These are phyloP conservation scores for Meghimatium bilineatum DNA, from an alignment of 2,888 invertebrate genomes.

Conservation along the genomic window DNA sequence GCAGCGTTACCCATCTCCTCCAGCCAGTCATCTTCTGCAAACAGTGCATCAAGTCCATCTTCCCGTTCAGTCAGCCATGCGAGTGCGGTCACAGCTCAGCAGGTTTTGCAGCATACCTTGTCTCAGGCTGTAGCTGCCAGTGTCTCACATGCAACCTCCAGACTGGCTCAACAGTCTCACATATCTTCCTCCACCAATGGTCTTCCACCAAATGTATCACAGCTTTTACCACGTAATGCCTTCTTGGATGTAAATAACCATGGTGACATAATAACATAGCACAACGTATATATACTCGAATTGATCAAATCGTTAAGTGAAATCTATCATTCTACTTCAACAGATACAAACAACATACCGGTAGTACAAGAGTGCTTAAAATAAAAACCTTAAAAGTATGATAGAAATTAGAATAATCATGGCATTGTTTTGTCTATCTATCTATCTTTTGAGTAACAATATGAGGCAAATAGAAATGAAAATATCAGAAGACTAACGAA, in stretches of 20 bases:
- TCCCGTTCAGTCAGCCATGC: slow-evolving; percentile 51
- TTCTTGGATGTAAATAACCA: slow-evolving; percentile 42
- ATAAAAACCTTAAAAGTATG: too few species aligned
- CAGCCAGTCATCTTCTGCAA: slow-evolving; percentile 50
- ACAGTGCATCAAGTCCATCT: slow-evolving; percentile 43
- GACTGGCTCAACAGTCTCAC: slow-evolving; percentile 52
- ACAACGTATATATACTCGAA: too few species aligned
- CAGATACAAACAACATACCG: too few species aligned
- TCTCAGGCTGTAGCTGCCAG: slow-evolving; percentile 58
- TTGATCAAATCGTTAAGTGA: too few species aligned
- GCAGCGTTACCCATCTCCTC: slow-evolving; percentile 59
- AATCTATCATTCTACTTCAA: too few species aligned
- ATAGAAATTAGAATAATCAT: too few species aligned
- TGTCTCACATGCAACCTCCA: slow-evolving; percentile 52
- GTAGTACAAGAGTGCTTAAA: too few species aligned
- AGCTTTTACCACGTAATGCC: slow-evolving; percentile 70
- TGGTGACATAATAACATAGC: too few species aligned
- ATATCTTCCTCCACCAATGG: slow-evolving; percentile 59
- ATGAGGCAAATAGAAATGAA: too few species aligned
- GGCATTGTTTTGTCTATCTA: too few species aligned
- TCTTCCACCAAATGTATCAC: slow-evolving; percentile 66
- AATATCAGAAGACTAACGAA: too few species aligned
- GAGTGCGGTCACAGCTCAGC: slow-evolving; percentile 50
- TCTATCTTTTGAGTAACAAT: too few species aligned
- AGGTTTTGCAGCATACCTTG: slow-evolving; percentile 58